Conservation (phyloP, 2,797 vertebrate genomes). For the Coregonus sp. region DNA sequence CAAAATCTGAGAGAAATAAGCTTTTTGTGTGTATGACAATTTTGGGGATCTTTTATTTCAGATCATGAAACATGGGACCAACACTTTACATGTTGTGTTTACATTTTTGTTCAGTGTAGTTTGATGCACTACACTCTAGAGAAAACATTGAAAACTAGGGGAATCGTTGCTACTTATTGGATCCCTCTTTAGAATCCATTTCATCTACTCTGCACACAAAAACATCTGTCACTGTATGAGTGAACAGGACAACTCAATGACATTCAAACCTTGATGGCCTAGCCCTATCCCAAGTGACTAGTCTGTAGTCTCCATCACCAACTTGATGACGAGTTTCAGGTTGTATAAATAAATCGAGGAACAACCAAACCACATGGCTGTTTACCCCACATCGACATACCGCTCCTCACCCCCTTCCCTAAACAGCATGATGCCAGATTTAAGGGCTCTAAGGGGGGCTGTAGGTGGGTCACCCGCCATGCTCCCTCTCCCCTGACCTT, state of each 20-base stretch:
- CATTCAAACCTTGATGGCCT: neutral
- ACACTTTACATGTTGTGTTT: no score
- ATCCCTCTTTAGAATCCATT: no score
- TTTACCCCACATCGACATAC: neutral
- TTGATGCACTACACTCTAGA: no score
- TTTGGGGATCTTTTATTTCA: no score
- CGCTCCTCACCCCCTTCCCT: neutral
- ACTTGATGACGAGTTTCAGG: neutral
- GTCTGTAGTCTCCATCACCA: neutral
- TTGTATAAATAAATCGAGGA: neutral
- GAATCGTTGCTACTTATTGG: no score
- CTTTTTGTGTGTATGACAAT: no score
- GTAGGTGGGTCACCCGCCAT: constrained; percentile 19
- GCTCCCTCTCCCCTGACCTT: constrained; percentile 48
- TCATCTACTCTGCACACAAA: no score
- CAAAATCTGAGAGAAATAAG: no score
- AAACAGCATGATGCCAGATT: neutral
- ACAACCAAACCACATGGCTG: neutral
- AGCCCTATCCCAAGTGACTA: neutral
- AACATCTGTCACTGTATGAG: neutral
- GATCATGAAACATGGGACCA: no score
- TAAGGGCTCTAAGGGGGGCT: constrained; percentile 11
- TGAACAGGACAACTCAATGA: neutral
- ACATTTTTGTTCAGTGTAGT: no score
- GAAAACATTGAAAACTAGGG: no score